These are phyloP conservation scores for Monodelphis domestica DNA, from an alignment of 2,797 vertebrate genomes.

Conservation along the genomic window DNA sequence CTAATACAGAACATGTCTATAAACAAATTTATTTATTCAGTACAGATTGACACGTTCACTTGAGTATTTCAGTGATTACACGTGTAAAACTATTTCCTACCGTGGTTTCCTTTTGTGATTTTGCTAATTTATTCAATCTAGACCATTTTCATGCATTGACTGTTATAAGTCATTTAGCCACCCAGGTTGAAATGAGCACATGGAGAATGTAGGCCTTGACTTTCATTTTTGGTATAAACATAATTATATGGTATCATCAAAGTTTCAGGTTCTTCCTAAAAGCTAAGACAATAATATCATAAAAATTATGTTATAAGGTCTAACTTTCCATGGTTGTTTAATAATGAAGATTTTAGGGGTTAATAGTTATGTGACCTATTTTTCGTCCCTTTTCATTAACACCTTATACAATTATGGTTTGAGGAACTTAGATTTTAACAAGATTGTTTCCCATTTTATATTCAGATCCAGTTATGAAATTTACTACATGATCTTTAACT, in stretches of 20 bases:
- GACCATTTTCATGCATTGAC: conserved; percentile 82
- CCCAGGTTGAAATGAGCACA: conserved; percentile 75
- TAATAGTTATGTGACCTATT: conserved; percentile 28
- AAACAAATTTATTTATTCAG: conserved; percentile 90
- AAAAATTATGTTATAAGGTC: conserved; percentile 60
- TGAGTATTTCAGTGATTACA: conserved; percentile 85
- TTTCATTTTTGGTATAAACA: conserved; percentile 78
- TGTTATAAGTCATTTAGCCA: conserved; percentile 80
- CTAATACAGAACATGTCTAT: conserved; percentile 88
- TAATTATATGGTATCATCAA: conserved; percentile 80
- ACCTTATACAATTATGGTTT: not conserved
- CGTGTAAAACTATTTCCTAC: conserved; percentile 87
- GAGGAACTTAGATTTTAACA: conserved; percentile 37
- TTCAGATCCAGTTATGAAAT: not conserved
- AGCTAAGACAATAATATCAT: conserved; percentile 78
- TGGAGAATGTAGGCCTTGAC: conserved; percentile 72
- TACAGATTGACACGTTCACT: conserved; percentile 86
- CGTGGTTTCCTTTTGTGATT: conserved; percentile 89
- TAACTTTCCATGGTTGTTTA: conserved; percentile 24
- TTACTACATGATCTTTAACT: not conserved
- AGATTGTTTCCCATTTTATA: conserved; percentile 15
- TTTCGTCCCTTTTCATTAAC: conserved; percentile 38
- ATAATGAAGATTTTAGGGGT: conserved; percentile 44
- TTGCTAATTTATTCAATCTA: conserved; percentile 87
- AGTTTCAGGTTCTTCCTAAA: conserved; percentile 78